Conservation (phyloP, 2,113 vertebrate genomes). For the Sinocyclocheilus anophthalmus region DNA sequence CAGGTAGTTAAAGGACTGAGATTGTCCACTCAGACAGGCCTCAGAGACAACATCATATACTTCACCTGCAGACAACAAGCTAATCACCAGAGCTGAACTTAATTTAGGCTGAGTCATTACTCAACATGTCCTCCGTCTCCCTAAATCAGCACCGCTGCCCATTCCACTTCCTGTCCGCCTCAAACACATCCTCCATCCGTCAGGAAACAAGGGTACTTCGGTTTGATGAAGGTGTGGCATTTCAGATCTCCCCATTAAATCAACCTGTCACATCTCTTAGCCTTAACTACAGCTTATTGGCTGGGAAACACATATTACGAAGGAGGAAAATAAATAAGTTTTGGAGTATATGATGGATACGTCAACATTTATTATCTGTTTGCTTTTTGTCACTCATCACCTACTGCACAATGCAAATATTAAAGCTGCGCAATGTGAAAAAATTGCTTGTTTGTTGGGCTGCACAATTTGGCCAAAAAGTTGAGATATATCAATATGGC, state of each 20-base stretch:
- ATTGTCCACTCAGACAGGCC: too few species aligned
- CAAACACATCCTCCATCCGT: neutral
- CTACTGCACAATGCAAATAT: neutral
- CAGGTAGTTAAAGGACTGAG: neutral
- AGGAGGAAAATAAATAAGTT: neutral
- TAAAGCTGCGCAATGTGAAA: neutral
- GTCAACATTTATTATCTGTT: neutral
- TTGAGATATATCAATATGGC: too few species aligned
- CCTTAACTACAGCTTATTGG: neutral
- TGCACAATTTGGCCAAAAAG: too few species aligned
- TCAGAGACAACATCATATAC: conserved; percentile 28
- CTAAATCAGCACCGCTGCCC: neutral
- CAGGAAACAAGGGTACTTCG: neutral
- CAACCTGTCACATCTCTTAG: neutral
- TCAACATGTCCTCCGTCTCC: conserved; percentile 30
- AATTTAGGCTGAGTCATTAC: conserved; percentile 51
- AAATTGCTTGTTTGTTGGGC: too few species aligned
- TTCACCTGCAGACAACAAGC: conserved; percentile 39
- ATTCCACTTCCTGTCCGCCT: conserved; percentile 10
- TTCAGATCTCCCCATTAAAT: neutral
- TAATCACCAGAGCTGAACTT: conserved; percentile 53
- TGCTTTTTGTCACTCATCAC: neutral
- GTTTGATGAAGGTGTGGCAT: neutral
- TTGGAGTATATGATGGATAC: neutral
- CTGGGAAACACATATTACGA: neutral